These are phyloP conservation scores for Rhyzopertha dominica DNA, from an alignment of 1,140 invertebrate genomes.

Conservation along the genomic window DNA sequence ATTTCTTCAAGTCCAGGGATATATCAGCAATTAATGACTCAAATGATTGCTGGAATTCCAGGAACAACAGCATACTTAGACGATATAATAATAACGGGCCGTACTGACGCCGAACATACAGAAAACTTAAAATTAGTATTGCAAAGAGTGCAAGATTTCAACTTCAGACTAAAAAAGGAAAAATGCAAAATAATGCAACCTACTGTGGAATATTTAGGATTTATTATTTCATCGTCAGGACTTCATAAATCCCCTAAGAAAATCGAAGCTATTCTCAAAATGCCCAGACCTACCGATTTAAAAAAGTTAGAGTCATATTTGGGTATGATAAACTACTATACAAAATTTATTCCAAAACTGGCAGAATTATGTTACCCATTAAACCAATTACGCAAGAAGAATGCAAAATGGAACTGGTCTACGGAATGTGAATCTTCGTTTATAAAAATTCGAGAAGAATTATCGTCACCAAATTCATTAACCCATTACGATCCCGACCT, in stretches of 20 bases:
- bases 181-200: not conserved
- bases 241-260: not conserved
- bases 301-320: not conserved
- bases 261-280: not conserved
- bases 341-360: conserved; percentile 2
- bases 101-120: not conserved
- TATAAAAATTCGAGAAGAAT: too few species aligned
- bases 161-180: not conserved
- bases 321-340: not conserved
- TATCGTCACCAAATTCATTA: too few species aligned
- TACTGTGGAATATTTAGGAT: not conserved
- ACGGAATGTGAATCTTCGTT: too few species aligned
- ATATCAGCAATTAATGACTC: not conserved
- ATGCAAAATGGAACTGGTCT: too few species aligned
- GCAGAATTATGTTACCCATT: too few species aligned
- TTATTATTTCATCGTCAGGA: not conserved
- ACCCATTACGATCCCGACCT: conserved; percentile 41
- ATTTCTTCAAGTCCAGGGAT: conserved; percentile 1
- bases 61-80: not conserved
- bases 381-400: too few species aligned
- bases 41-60: not conserved
- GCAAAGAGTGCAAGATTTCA: not conserved
- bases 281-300: not conserved
- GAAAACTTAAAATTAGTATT: not conserved
- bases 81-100: not conserved